These are phyloP conservation scores for Odontocerum albicorne DNA, from an alignment of 2,888 invertebrate genomes.

Conservation along the genomic window DNA sequence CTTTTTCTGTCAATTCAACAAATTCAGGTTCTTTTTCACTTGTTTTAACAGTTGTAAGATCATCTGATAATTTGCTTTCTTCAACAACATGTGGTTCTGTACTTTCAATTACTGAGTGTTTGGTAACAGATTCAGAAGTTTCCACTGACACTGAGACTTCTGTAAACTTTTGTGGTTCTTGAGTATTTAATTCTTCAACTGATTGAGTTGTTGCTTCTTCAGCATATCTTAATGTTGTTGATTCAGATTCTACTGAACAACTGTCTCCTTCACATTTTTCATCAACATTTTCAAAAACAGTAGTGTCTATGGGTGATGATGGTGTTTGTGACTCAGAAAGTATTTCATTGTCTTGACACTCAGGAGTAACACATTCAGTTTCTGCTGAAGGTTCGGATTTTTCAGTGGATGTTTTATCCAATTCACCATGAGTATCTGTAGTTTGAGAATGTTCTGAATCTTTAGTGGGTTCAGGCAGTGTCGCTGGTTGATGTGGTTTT, in stretches of 20 bases:
- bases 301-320: no score
- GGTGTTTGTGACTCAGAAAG: slow-evolving; percentile 2
- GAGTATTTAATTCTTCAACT: neutral
- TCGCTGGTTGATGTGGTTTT: neutral
- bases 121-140: no score
- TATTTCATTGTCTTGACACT: no score
- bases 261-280: slow-evolving; percentile 22
- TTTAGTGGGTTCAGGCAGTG: neutral
- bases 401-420: slow-evolving; percentile 5
- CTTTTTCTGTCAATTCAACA: neutral
- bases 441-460: slow-evolving; percentile 7
- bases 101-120: no score
- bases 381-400: slow-evolving; percentile 6
- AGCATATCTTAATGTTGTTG: slow-evolving; percentile 3
- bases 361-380: no score
- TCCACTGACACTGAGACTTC: no score
- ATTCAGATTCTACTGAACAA: slow-evolving; percentile 19
- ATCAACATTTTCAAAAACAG: slow-evolving; percentile 1
- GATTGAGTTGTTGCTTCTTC: neutral
- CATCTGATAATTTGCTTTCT: no score
- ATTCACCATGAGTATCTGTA: neutral
- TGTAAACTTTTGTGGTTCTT: neutral
- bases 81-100: no score
- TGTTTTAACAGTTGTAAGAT: no score
- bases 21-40: neutral